Percentiles rank a stretch among this genome's conserved stretches.
Evolutionary conservation across 1,140 invertebrate genomes (phyloP).

Genomic region (Gryon sp.): DNA sequence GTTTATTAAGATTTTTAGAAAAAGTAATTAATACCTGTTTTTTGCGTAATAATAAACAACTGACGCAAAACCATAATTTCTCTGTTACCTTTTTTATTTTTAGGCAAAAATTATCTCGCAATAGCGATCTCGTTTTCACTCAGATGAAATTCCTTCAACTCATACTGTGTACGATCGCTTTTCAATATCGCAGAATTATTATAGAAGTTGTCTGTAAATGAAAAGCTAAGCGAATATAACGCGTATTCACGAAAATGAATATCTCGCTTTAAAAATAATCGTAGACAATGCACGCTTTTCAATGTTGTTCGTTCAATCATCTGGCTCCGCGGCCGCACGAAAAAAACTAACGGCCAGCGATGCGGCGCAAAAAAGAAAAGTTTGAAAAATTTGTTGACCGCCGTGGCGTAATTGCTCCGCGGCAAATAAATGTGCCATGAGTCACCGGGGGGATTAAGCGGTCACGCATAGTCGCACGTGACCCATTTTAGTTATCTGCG

Average conservation of each 20-base stretch:
- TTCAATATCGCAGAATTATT: conserved; percentile 8
- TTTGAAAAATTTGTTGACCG: conserved; percentile 52
- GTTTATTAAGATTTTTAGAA: too few relatives aligned
- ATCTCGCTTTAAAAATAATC: background rate
- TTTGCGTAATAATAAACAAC: too few relatives aligned
- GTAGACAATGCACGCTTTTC: conserved; percentile 27
- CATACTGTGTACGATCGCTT: background rate
- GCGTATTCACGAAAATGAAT: conserved; percentile 18
- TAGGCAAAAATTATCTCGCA: too few relatives aligned
- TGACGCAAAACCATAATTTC: too few relatives aligned
- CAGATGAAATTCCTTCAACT: too few relatives aligned
- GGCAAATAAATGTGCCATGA: conserved; percentile 51
- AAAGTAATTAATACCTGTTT: too few relatives aligned
- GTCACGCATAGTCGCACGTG: conserved; percentile 48
- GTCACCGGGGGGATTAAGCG: conserved; percentile 46
- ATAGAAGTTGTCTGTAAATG: conserved; percentile 15
- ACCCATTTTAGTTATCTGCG: conserved; percentile 36
- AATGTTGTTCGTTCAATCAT: conserved; percentile 39
- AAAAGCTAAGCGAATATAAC: conserved; percentile 12
- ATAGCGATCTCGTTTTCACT: too few relatives aligned
- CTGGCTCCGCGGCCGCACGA: background rate
- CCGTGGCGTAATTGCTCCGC: conserved; percentile 45
- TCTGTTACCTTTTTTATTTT: too few relatives aligned
- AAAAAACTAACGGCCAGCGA: conserved; percentile 27
- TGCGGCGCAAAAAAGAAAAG: conserved; percentile 32